Evolutionary conservation across 2,888 invertebrate species (phyloP).

Genomic region (Erebia palarica): DNA sequence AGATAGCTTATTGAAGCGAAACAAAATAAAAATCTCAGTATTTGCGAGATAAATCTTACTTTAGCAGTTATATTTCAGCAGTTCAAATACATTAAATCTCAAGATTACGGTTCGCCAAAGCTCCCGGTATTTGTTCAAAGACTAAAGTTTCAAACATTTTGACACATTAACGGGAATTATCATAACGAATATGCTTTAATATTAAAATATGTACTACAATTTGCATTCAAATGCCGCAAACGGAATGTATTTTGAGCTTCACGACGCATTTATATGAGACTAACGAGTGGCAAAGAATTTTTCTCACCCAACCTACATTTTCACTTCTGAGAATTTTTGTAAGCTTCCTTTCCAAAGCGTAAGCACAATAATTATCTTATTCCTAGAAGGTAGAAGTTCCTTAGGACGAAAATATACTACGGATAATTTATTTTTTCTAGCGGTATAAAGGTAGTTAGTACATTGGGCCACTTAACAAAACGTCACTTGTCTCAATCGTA

Average conservation of each 20-base stretch:
- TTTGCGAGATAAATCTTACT: slow-evolving; percentile 6
- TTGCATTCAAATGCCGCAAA: slow-evolving; percentile 17
- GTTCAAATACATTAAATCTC: slow-evolving; percentile 23
- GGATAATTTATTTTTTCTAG: too few relatives aligned
- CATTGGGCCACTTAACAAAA: too few relatives aligned
- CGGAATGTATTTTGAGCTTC: slow-evolving; percentile 13
- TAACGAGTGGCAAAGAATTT: too few relatives aligned
- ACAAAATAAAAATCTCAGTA: slow-evolving; percentile 8
- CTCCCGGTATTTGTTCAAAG: slow-evolving; percentile 19
- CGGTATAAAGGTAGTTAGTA: too few relatives aligned
- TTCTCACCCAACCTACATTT: too few relatives aligned
- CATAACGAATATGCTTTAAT: slow-evolving; percentile 24
- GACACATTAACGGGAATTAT: slow-evolving; percentile 23
- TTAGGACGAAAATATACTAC: too few relatives aligned
- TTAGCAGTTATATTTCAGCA: slow-evolving; percentile 13
- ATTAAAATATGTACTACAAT: slow-evolving; percentile 21
- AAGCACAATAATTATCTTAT: too few relatives aligned
- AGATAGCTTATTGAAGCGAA: slow-evolving; percentile 9
- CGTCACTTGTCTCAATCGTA: too few relatives aligned
- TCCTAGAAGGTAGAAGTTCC: too few relatives aligned
- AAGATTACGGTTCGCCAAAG: slow-evolving; percentile 9
- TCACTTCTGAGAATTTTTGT: too few relatives aligned
- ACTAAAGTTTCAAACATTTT: slow-evolving; percentile 22
- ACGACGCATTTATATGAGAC: slow-evolving; percentile 3
- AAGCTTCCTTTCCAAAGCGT: too few relatives aligned